Evolutionary conservation across 1,140 invertebrate genomes (phyloP).

Genomic region (Galendromus occidentalis): DNA sequence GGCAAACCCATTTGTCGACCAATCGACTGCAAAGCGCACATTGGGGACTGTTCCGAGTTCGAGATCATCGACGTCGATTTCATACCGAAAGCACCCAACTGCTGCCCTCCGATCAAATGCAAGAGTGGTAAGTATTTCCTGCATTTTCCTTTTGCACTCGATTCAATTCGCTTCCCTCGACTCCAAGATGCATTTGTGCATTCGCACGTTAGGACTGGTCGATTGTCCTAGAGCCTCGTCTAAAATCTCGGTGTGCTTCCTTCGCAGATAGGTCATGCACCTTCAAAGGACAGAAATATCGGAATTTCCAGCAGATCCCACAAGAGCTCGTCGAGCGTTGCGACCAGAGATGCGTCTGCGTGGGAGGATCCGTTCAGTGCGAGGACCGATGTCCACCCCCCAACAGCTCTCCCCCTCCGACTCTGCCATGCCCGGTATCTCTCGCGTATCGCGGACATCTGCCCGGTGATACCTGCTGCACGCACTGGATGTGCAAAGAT

Average conservation of each 20-base stretch:
- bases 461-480: constrained; percentile 48
- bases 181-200: too few species aligned
- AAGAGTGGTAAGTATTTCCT: constrained; percentile 27
- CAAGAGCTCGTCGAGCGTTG: constrained; percentile 46
- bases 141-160: constrained; percentile 21
- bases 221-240: too few species aligned
- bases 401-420: constrained; percentile 44
- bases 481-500: constrained; percentile 25
- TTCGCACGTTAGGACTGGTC: too few species aligned
- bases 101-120: constrained; percentile 44
- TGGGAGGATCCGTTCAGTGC: constrained; percentile 63
- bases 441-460: constrained; percentile 31
- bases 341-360: constrained; percentile 61
- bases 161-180: too few species aligned
- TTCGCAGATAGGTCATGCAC: constrained; percentile 21
- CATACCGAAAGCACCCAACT: constrained; percentile 47
- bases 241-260: too few species aligned
- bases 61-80: constrained; percentile 48
- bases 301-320: constrained; percentile 46
- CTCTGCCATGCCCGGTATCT: constrained; percentile 42
- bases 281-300: constrained; percentile 29
- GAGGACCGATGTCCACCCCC: constrained; percentile 52
- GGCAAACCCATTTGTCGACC: constrained; percentile 27
- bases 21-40: constrained; percentile 25
- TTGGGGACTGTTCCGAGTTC: constrained; percentile 62